A percentile compares a stretch with the other conserved stretches of the same genome.
phyloP scores from a whole-genome alignment of 2,113 vertebrate species.

The Microtus richardsoni region DNA sequence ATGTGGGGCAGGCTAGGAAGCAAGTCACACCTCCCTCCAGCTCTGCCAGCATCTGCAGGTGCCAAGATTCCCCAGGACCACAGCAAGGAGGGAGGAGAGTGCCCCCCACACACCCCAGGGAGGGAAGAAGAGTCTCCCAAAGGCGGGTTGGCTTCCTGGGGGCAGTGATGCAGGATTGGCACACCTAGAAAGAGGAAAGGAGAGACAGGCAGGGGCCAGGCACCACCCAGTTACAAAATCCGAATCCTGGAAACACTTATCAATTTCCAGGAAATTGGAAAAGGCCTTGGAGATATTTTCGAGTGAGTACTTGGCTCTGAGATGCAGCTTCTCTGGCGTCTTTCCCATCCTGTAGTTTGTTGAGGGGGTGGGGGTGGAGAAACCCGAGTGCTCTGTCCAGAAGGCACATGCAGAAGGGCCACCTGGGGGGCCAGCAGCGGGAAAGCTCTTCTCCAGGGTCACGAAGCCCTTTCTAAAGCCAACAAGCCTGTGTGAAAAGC shows the following conservation, averaged over 20 bases:
- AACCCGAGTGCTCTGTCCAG: background rate
- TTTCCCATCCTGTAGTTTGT: conserved; percentile 41
- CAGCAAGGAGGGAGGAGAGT: background rate
- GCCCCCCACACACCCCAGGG: background rate
- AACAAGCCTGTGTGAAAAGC: conserved; percentile 1
- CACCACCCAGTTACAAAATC: background rate
- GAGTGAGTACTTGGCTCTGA: conserved; percentile 59
- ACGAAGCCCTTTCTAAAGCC: background rate
- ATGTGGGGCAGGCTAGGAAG: conserved; percentile 69
- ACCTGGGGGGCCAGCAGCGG: background rate
- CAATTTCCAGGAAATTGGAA: conserved; percentile 79
- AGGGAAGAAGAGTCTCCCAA: background rate
- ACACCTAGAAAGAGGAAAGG: background rate
- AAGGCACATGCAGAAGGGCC: background rate
- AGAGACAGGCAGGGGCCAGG: background rate
- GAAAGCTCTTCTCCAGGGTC: background rate
- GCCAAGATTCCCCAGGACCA: background rate
- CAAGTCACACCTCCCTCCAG: conserved; percentile 26
- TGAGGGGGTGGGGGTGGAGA: background rate
- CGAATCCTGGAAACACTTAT: conserved; percentile 67
- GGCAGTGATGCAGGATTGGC: rapidly evolving
- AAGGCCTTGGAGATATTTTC: conserved; percentile 62
- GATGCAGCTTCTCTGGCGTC: background rate
- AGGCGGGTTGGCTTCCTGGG: background rate
- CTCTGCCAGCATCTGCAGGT: conserved; percentile 55